These are phyloP conservation scores for Drosophila subpulchrella DNA, from an alignment of 1,140 invertebrate genomes.

Conservation along the genomic window DNA sequence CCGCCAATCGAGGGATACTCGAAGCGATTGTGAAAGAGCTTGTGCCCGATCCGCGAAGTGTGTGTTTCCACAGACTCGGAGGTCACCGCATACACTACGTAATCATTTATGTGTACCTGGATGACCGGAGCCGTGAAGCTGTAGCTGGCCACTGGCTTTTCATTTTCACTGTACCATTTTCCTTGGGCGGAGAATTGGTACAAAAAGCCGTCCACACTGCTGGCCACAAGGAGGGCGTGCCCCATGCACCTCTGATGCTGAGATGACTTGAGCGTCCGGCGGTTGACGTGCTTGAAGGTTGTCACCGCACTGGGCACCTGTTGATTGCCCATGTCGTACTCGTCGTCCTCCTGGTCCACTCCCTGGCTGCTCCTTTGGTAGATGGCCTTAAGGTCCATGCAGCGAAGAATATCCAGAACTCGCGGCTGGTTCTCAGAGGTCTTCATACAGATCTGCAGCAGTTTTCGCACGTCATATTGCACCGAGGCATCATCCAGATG, in stretches of 20 bases:
- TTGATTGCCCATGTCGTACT: slow-evolving; percentile 82
- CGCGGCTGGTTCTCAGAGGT: slow-evolving; percentile 69
- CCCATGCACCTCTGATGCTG: slow-evolving; percentile 74
- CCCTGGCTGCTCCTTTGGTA: slow-evolving; percentile 66
- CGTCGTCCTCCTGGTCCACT: slow-evolving; percentile 59
- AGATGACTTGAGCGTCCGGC: slow-evolving; percentile 70
- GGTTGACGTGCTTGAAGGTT: slow-evolving; percentile 75
- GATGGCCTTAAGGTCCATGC: slow-evolving; percentile 80
- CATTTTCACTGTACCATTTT: slow-evolving; percentile 83
- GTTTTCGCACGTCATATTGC: slow-evolving; percentile 76
- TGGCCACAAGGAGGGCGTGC: slow-evolving; percentile 73
- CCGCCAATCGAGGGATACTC: slow-evolving; percentile 75
- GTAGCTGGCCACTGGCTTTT: slow-evolving; percentile 85
- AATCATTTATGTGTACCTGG: slow-evolving; percentile 88
- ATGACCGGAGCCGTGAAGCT: slow-evolving; percentile 90
- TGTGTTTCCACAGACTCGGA: slow-evolving; percentile 92
- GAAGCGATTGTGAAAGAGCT: slow-evolving; percentile 84
- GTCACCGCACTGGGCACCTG: slow-evolving; percentile 78
- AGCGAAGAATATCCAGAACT: slow-evolving; percentile 73
- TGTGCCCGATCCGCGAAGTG: slow-evolving; percentile 88
- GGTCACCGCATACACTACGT: slow-evolving; percentile 90
- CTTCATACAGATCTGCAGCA: slow-evolving; percentile 80
- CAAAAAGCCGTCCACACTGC: slow-evolving; percentile 78
- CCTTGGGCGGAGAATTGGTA: slow-evolving; percentile 82
- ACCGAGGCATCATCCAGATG: slow-evolving; percentile 63